Evolutionary conservation across 2,888 invertebrate genomes (phyloP).

Genomic region (Drosophila borealis): DNA sequence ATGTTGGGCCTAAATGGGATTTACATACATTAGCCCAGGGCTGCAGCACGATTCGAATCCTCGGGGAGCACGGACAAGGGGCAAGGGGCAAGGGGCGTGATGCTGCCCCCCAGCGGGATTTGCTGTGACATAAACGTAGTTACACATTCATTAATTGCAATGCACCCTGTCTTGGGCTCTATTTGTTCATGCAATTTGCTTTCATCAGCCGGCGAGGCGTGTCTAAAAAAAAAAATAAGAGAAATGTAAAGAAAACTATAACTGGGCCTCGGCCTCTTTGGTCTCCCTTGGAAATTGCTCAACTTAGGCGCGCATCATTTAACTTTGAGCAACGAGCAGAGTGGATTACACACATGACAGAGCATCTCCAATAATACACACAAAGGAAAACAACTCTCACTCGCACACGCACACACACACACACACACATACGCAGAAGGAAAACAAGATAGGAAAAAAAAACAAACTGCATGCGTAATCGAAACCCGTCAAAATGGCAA

Average conservation of each 20-base stretch:
- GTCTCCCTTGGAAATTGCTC: conserved; percentile 55
- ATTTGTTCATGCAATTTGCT: conserved; percentile 67
- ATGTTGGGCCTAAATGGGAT: conserved; percentile 27
- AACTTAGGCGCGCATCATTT: conserved; percentile 79
- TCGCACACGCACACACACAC: not conserved
- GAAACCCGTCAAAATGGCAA: conserved; percentile 80
- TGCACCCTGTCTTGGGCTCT: conserved; percentile 43
- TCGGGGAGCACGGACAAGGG: conserved; percentile 11
- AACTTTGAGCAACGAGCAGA: conserved; percentile 76
- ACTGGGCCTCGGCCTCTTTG: conserved; percentile 34
- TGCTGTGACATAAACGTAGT: conserved; percentile 4
- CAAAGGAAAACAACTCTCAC: conserved; percentile 8
- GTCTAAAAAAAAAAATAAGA: conserved; percentile 31
- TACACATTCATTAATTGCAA: conserved; percentile 39
- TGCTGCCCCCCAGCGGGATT: conserved; percentile 28
- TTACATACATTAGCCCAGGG: conserved; percentile 15
- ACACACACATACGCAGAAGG: not conserved
- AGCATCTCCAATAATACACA: conserved; percentile 44
- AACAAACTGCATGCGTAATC: conserved; percentile 60
- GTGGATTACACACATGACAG: conserved; percentile 77
- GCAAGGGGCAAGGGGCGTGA: not conserved
- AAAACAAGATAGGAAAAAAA: not conserved
- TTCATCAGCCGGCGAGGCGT: conserved; percentile 66
- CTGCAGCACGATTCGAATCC: not conserved
- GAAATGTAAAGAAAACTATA: conserved; percentile 26